Conservation (phyloP, 2,113 vertebrate species). For the Phylloscopus trochilus region DNA sequence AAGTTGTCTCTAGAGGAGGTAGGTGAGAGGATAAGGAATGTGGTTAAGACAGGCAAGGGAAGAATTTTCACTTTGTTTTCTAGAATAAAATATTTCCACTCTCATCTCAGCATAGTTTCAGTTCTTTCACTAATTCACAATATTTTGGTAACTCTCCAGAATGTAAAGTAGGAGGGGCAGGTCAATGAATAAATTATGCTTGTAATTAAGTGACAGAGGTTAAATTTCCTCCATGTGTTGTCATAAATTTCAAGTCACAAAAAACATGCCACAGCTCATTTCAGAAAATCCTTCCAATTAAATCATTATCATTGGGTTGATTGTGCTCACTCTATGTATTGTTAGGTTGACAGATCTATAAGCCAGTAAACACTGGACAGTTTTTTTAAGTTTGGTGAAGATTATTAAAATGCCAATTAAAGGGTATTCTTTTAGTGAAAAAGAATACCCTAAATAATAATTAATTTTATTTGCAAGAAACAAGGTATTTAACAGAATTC, state of each 20-base stretch:
- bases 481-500: neutral
- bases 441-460: neutral
- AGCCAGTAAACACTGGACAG: neutral
- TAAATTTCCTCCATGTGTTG: neutral
- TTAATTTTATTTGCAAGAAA: neutral
- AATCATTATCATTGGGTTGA: neutral
- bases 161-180: neutral
- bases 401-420: neutral
- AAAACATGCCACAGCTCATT: neutral
- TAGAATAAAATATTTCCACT: neutral
- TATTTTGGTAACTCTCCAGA: neutral
- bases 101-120: neutral
- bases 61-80: neutral
- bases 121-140: neutral
- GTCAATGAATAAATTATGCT: neutral
- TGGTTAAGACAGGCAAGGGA: rapidly evolving
- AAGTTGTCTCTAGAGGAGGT: neutral
- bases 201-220: neutral
- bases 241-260: neutral
- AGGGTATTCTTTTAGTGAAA: neutral
- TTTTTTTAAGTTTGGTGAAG: neutral
- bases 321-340: neutral
- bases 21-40: rapidly evolving
- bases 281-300: neutral
- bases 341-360: neutral